These are phyloP conservation scores for Pyrgilauda ruficollis DNA, from an alignment of 2,113 vertebrate species.

Conservation along the genomic window DNA sequence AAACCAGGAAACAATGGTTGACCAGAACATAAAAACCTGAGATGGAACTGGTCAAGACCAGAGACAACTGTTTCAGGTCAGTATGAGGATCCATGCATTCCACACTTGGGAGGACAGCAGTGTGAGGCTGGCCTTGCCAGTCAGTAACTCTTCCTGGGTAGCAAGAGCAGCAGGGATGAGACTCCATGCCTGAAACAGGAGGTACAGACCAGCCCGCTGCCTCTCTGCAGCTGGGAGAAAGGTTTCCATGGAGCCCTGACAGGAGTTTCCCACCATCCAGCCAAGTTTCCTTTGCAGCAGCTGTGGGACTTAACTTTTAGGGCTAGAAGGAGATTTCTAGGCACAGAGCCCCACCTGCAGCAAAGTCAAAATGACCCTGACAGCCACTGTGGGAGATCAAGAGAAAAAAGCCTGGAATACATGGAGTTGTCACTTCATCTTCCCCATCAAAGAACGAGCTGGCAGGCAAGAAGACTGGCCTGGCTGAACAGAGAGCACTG, in stretches of 20 bases:
- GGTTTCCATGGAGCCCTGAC: neutral
- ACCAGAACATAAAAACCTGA: neutral
- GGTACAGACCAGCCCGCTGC: neutral
- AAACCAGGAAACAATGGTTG: neutral
- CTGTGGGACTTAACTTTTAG: constrained; percentile 16
- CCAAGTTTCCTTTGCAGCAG: constrained; percentile 37
- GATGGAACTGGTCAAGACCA: neutral
- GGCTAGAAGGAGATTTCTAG: constrained; percentile 40
- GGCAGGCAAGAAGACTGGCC: neutral
- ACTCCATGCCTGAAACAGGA: neutral
- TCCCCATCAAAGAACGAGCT: neutral
- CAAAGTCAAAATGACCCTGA: constrained; percentile 24
- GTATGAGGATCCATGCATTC: accelerated
- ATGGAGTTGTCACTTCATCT: constrained; percentile 11
- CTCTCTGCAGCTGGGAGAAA: neutral
- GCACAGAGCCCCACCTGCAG: constrained; percentile 35
- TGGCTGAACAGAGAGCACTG: neutral
- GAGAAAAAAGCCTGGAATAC: constrained; percentile 19
- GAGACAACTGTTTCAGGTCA: neutral
- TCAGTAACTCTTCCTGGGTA: neutral
- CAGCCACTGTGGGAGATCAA: constrained; percentile 34
- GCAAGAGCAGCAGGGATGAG: neutral
- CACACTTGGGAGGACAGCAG: accelerated
- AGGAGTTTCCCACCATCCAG: constrained; percentile 3
- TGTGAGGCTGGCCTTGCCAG: accelerated